Conservation (phyloP, 2,797 vertebrate species). For the Pipistrellus kuhlii region DNA sequence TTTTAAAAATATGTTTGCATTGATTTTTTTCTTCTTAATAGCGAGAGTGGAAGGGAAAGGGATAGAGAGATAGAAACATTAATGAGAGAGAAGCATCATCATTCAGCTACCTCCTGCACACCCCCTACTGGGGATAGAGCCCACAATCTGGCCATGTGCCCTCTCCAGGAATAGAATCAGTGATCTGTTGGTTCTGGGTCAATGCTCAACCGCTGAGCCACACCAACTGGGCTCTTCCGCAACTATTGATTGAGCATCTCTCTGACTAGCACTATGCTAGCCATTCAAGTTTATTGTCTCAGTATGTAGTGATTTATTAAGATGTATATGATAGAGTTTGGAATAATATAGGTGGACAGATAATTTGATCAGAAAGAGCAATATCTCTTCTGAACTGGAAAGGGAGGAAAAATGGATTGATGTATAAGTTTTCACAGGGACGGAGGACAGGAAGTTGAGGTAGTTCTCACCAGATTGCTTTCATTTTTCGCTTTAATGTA, state of each 20-base stretch:
- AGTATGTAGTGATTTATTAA: constrained; percentile 61
- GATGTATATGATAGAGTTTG: background rate
- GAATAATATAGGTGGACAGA: background rate
- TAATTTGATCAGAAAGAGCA: constrained; percentile 37
- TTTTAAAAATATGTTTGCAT: no score
- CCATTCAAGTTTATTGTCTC: constrained; percentile 28
- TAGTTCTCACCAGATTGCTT: background rate
- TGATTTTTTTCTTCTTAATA: no score
- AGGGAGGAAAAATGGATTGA: background rate
- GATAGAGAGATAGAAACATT: no score
- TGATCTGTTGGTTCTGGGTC: no score
- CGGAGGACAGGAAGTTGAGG: background rate
- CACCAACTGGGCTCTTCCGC: background rate
- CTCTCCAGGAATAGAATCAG: no score
- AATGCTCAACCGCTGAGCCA: no score
- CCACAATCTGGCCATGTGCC: no score
- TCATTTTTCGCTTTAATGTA: constrained; percentile 46
- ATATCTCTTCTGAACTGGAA: constrained; percentile 7
- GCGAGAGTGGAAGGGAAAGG: no score
- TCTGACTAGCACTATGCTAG: background rate
- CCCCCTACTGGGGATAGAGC: no score
- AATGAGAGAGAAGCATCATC: no score
- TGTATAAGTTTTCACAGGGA: background rate
- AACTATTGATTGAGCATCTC: constrained; percentile 18
- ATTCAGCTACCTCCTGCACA: no score